Base-by-base conservation (phyloP, 2,888 invertebrate genomes). In the Podabrus alpinus region DNA sequence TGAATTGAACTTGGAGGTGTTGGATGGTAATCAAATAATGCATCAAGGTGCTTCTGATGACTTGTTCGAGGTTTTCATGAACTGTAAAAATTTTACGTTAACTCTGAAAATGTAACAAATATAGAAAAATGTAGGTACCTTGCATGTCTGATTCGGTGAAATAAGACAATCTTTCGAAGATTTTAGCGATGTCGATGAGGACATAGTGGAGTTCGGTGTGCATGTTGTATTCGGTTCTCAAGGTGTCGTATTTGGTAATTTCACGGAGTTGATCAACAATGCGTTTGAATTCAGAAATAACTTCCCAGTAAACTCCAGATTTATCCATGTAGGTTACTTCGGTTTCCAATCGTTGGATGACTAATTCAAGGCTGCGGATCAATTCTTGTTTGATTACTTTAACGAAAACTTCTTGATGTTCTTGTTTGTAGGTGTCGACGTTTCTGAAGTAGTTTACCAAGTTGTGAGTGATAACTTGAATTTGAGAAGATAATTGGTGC, bases 21-120 rank as follows among this genome's bases (percentile, higher is more conserved):
- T 75, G 72, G 16, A 75, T 59, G 10, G 72, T 69, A 10, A 72
- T 45, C 69, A 75, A 67, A 16, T 75, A 75, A 24, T 75, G 66
- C 64, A 72, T 29, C n/a, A 75, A 59, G 9, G 72, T 29, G 29
- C 69, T 75, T 61, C 67, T 66, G 15, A 75, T 60, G 1, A 71
- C 66, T 5, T 59, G n/a, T 15, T 69, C 59, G 16, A 73, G 19
- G 60, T 73, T 62, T n/a, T 16, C 69, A 59, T 69, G 73, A 21
- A 19, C 29, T 68, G 17, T 29, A 16, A 71, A 66, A 10, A 16
- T 7, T 29, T 15, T 19, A 11, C 19, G 17, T 15, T 29, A 21
- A 64, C 9, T 15, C 21, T 21, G 15, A 25, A 15, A 15, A 2
- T 15, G 7, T 66, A 3, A 2, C 0, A 25, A 13, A 11, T 15